Conservation (phyloP, 2,797 vertebrate genomes). For the Eupleurogrammus muticus region DNA sequence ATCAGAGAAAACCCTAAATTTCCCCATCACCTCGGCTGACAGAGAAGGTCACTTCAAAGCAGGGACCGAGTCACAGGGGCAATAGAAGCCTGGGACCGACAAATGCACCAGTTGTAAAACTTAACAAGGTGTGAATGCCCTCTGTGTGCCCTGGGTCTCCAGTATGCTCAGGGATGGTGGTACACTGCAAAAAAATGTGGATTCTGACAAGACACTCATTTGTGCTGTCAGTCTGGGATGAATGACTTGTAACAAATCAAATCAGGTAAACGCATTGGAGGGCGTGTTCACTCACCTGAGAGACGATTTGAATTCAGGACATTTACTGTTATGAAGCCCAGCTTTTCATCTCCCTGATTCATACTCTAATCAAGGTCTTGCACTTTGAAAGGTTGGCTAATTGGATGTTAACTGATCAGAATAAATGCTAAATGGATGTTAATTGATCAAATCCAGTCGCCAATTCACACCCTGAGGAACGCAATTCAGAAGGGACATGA, state of each 20-base stretch:
- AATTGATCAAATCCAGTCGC: conserved; percentile 14
- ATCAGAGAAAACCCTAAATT: conserved; percentile 62
- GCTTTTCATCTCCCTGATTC: conserved; percentile 4
- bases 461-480: not conserved
- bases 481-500: conserved; percentile 1
- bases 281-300: not conserved
- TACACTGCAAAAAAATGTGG: conserved; percentile 63
- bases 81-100: conserved; percentile 77
- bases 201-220: conserved; percentile 16
- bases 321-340: not conserved
- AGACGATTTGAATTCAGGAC: not conserved
- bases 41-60: conserved; percentile 82
- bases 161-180: conserved; percentile 47
- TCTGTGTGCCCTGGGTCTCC: conserved; percentile 75
- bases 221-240: not conserved
- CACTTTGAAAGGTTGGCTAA: conserved; percentile 16
- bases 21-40: conserved; percentile 57
- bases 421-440: conserved; percentile 2
- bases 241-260: not conserved
- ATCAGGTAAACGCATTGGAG: not conserved
- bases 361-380: not conserved
- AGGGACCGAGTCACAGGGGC: conserved; percentile 64
- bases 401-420: conserved; percentile 22
- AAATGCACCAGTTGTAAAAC: conserved; percentile 87
- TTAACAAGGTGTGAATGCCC: conserved; percentile 88